Conservation (phyloP, 2,113 vertebrate genomes). For the Dascyllus trimaculatus region DNA sequence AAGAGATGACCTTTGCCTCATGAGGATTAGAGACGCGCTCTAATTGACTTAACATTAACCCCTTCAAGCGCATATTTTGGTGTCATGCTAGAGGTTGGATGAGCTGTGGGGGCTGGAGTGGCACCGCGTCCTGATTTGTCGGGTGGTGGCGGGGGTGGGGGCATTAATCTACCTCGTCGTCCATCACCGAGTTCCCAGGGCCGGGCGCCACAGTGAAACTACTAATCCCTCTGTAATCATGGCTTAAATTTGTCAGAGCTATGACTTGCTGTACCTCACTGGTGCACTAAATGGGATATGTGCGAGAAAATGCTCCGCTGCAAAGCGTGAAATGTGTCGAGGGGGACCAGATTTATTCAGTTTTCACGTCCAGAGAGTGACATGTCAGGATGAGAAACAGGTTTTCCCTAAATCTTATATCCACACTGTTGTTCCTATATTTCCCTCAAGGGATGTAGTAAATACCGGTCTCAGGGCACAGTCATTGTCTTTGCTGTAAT, state of each 20-base stretch:
- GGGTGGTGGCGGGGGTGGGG: not conserved
- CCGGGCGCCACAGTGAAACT: constrained; percentile 40
- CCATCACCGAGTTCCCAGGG: constrained; percentile 32
- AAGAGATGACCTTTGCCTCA: constrained; percentile 59
- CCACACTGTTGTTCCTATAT: no score
- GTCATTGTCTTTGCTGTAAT: constrained; percentile 12
- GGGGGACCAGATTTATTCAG: not conserved
- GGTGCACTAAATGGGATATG: constrained; percentile 13
- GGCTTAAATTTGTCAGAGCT: constrained; percentile 40
- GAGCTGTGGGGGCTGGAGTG: constrained; percentile 3
- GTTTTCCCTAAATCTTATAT: no score
- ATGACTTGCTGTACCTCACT: constrained; percentile 40
- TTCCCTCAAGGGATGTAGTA: no score
- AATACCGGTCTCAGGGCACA: no score
- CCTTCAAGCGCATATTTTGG: constrained; percentile 40
- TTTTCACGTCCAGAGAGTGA: no score
- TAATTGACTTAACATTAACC: constrained; percentile 69
- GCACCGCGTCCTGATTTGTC: constrained; percentile 6
- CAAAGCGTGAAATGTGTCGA: not conserved
- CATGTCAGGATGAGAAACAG: no score
- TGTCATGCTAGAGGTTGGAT: constrained; percentile 37
- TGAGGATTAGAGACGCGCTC: constrained; percentile 50
- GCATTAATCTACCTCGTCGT: constrained; percentile 29
- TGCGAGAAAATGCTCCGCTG: not conserved
- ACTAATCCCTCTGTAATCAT: constrained; percentile 60